Evolutionary conservation across 2,888 invertebrate genomes (phyloP).

Genomic region (Rhimphoctona megacephalus): DNA sequence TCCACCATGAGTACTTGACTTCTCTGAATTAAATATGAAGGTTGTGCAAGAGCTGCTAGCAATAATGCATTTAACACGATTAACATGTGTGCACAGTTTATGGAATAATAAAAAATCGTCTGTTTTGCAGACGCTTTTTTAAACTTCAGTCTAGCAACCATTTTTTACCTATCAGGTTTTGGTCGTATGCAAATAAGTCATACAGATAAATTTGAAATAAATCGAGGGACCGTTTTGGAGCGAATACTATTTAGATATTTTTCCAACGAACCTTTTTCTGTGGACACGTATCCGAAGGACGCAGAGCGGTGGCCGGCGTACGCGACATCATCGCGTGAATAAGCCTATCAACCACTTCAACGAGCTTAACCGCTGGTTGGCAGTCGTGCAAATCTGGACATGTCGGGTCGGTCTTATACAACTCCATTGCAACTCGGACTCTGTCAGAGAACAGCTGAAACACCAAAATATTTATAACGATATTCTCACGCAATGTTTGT

Average conservation of each 20-base stretch:
- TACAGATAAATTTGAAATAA: constrained; percentile 1
- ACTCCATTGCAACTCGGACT: constrained; percentile 65
- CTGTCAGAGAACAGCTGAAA: constrained; percentile 61
- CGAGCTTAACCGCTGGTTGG: constrained; percentile 59
- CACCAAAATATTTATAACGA: neutral
- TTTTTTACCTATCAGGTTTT: constrained; percentile 23
- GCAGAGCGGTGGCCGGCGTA: constrained; percentile 60
- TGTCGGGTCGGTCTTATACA: constrained; percentile 30
- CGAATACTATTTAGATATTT: constrained; percentile 22
- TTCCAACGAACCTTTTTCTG: constrained; percentile 48
- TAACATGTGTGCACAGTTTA: constrained; percentile 31
- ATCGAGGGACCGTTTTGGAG: constrained; percentile 11
- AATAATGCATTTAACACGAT: constrained; percentile 31
- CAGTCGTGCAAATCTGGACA: constrained; percentile 57
- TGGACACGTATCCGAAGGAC: constrained; percentile 45
- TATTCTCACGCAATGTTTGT: neutral
- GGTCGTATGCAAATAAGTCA: constrained; percentile 28
- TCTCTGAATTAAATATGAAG: too few relatives aligned
- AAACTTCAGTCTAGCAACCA: constrained; percentile 23
- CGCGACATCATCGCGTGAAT: constrained; percentile 68
- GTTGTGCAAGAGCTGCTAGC: neutral
- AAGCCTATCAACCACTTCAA: constrained; percentile 53
- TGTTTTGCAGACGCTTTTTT: constrained; percentile 27
- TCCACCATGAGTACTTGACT: too few relatives aligned
- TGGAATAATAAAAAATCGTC: constrained; percentile 29